Evolutionary conservation across 2,113 vertebrate genomes (phyloP).

Genomic region (Notothenia rossii): DNA sequence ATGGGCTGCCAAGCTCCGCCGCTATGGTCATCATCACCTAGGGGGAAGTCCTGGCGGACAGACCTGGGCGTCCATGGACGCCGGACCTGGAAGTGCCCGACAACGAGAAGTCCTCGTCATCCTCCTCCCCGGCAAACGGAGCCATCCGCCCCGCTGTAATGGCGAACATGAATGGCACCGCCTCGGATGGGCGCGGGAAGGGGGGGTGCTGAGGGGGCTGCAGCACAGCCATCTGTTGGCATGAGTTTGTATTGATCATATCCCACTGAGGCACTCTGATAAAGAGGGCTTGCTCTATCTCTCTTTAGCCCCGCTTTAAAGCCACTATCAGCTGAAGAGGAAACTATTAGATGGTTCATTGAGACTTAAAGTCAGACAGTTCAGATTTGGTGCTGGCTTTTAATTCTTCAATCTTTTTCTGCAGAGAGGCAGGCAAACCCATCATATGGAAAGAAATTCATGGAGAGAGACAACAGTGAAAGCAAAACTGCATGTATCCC

Average conservation of each 20-base stretch:
- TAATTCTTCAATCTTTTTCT: background rate
- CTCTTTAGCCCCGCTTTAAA: background rate
- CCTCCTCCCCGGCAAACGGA: no score
- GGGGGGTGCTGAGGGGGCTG: no score
- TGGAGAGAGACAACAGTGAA: background rate
- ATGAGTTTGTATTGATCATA: slow-evolving; percentile 3
- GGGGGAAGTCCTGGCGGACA: no score
- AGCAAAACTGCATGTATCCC: background rate
- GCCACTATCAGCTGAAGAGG: background rate
- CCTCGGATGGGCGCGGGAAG: no score
- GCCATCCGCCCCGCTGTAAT: no score
- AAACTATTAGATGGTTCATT: slow-evolving; percentile 2
- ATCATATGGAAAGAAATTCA: background rate
- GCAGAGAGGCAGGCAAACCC: background rate
- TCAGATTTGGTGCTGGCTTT: slow-evolving; percentile 1
- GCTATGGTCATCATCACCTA: no score
- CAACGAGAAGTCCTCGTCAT: no score
- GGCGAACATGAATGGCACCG: no score
- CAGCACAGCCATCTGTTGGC: no score
- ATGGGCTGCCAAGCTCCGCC: no score
- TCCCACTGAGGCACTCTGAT: background rate
- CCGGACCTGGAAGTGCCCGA: no score
- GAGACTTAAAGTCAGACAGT: background rate
- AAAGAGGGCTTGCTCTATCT: background rate
- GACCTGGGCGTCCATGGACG: no score